Conservation (phyloP, 2,888 invertebrate genomes). For the Lysandra bellargus region DNA sequence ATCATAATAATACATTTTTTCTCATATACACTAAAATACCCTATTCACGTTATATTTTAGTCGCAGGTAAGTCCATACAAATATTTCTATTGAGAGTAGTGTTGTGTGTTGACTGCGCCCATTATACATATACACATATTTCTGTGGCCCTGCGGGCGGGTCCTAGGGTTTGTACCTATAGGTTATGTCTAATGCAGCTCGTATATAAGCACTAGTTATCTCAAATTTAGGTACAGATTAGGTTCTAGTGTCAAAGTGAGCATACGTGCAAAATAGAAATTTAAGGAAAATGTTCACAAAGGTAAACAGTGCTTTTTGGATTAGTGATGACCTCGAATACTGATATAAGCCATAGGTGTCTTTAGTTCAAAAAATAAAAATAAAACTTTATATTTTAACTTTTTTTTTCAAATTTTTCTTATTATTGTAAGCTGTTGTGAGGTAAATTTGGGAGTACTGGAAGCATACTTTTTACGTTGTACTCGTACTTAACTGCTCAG, state of each 20-base stretch:
- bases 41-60: neutral
- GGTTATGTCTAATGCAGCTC: conserved; percentile 51
- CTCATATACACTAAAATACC: too few species aligned
- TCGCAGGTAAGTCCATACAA: conserved; percentile 47
- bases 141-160: conserved; percentile 61
- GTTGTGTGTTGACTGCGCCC: conserved; percentile 67
- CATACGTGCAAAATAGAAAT: conserved; percentile 59
- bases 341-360: neutral
- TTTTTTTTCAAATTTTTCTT: too few species aligned
- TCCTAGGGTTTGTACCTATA: conserved; percentile 62
- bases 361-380: too few species aligned
- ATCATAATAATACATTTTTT: too few species aligned
- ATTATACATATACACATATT: conserved; percentile 55
- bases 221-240: conserved; percentile 71
- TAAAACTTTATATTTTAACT: too few species aligned
- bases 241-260: conserved; percentile 66
- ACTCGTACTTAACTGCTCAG: too few species aligned
- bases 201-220: conserved; percentile 74
- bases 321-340: neutral
- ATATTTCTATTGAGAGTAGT: conserved; percentile 55
- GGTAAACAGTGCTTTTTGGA: conserved; percentile 51
- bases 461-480: too few species aligned
- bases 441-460: too few species aligned
- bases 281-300: conserved; percentile 70
- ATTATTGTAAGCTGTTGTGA: too few species aligned